Evolutionary conservation across 2,113 vertebrate genomes (phyloP).

Genomic region (Chiloscyllium plagiosum): DNA sequence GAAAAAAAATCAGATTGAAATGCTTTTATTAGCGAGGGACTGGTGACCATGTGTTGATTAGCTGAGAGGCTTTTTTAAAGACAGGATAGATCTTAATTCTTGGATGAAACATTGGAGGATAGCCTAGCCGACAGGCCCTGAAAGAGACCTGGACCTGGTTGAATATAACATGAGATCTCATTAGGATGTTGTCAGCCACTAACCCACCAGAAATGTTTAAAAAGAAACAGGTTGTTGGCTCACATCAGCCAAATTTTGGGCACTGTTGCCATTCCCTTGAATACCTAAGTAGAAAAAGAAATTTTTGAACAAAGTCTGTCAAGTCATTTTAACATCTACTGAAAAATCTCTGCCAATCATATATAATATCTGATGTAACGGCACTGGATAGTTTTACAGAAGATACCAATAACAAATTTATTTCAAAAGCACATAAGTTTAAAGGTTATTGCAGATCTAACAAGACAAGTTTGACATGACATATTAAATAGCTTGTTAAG

Average conservation of each 20-base stretch:
- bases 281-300: neutral
- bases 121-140: neutral
- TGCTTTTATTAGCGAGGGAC: neutral
- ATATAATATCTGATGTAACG: neutral
- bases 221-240: neutral
- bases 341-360: neutral
- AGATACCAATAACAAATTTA: too few relatives aligned
- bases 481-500: too few relatives aligned
- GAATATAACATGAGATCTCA: neutral
- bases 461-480: too few relatives aligned
- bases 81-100: neutral
- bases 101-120: neutral
- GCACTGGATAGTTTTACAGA: too few relatives aligned
- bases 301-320: neutral
- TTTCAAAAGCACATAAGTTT: too few relatives aligned
- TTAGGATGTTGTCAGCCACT: neutral
- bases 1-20: neutral
- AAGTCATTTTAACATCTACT: neutral
- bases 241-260: neutral
- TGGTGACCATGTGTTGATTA: neutral
- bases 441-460: too few relatives aligned
- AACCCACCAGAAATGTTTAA: neutral
- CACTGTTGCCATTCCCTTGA: neutral
- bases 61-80: neutral
- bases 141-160: too few relatives aligned